These are phyloP conservation scores for Centrocercus urophasianus DNA, from an alignment of 2,113 vertebrate genomes.

Conservation along the genomic window DNA sequence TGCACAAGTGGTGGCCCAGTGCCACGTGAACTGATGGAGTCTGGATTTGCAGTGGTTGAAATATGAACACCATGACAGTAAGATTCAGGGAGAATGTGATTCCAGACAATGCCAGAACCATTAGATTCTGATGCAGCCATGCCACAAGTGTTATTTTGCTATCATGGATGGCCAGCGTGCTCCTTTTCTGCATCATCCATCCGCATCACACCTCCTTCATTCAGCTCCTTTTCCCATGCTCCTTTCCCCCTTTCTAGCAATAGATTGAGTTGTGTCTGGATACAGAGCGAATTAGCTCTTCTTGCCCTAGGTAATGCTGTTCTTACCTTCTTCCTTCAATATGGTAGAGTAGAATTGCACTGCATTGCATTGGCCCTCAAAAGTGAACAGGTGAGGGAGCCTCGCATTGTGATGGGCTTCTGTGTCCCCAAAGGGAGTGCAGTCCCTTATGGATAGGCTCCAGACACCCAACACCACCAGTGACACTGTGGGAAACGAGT, in stretches of 20 bases:
- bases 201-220: not conserved
- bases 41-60: not conserved
- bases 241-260: not conserved
- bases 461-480: not conserved
- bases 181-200: not conserved
- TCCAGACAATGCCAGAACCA: not conserved
- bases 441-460: not conserved
- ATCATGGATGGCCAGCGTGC: not conserved
- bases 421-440: not conserved
- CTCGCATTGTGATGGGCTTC: not conserved
- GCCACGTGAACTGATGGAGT: not conserved
- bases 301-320: not conserved
- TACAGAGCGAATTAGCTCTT: not conserved
- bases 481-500: not conserved
- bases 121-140: not conserved
- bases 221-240: not conserved
- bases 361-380: not conserved
- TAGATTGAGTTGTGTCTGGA: not conserved
- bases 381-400: not conserved
- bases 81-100: not conserved
- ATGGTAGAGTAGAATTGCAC: constrained; percentile 15
- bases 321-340: constrained; percentile 39
- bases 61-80: not conserved
- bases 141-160: not conserved
- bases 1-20: not conserved